Conservation (phyloP, 2,888 invertebrate genomes). For the Callimorpha dominula region DNA sequence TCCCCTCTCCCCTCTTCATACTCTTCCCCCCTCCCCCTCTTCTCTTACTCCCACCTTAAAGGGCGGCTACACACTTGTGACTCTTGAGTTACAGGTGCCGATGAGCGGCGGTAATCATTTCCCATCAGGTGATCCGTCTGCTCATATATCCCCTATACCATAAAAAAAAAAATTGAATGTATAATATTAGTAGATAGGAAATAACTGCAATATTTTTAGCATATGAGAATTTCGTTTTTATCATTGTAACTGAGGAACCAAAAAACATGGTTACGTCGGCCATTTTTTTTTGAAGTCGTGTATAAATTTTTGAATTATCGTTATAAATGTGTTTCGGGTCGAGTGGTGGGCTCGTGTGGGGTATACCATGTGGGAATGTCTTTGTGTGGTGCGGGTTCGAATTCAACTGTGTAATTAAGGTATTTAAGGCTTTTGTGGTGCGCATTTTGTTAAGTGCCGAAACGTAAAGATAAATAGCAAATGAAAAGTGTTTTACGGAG, state of each 20-base stretch:
- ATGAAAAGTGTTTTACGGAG: neutral
- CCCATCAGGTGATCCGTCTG: too few species aligned
- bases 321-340: conserved; percentile 18
- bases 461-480: neutral
- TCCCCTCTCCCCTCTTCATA: too few species aligned
- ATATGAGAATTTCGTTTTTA: neutral
- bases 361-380: conserved; percentile 19
- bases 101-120: too few species aligned
- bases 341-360: conserved; percentile 17
- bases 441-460: conserved; percentile 1
- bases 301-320: conserved; percentile 8
- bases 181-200: too few species aligned
- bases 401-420: conserved; percentile 18
- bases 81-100: too few species aligned
- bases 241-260: neutral
- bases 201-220: neutral
- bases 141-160: too few species aligned
- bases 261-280: neutral
- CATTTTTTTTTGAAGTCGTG: conserved; percentile 10
- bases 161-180: too few species aligned
- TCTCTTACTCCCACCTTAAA: too few species aligned
- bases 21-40: too few species aligned
- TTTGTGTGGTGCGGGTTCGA: conserved; percentile 30
- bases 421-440: conserved; percentile 7
- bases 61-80: too few species aligned